Conservation (phyloP, 1,140 invertebrate species). For the Lasioglossum baleicum region DNA sequence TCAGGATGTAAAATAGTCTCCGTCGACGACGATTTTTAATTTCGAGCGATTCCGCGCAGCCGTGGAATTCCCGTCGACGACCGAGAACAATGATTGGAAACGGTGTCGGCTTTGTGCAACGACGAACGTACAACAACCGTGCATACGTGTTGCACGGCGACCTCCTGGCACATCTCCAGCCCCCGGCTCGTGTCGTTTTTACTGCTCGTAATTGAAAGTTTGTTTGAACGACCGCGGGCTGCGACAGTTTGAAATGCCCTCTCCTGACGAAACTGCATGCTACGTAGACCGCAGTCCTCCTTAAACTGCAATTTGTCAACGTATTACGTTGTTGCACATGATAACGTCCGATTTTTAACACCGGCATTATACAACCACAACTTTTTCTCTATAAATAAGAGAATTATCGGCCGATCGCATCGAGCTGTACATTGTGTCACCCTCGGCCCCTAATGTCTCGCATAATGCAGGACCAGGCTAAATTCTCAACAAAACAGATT, state of each 20-base stretch:
- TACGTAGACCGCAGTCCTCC: background rate
- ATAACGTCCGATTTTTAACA: too few species aligned
- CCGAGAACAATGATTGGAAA: conserved; percentile 18
- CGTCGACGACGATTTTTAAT: background rate
- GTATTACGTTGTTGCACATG: too few species aligned
- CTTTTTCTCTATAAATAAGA: too few species aligned
- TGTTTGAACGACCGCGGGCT: conserved; percentile 13
- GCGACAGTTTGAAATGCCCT: conserved; percentile 5
- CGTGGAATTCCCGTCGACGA: background rate
- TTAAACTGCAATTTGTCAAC: background rate
- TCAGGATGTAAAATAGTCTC: too few species aligned
- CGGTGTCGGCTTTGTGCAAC: conserved; percentile 11
- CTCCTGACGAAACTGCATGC: background rate
- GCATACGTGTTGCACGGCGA: conserved; percentile 45
- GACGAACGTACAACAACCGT: conserved; percentile 7
- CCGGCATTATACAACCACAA: too few species aligned
- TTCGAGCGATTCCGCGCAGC: background rate
- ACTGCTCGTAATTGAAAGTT: conserved; percentile 36
- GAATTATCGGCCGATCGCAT: background rate
- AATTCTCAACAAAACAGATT: background rate
- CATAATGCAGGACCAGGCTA: background rate
- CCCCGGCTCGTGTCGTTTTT: conserved; percentile 13
- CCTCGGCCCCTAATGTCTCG: background rate
- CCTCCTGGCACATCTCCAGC: conserved; percentile 40
- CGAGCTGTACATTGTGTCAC: background rate